Evolutionary conservation across 1,140 invertebrate species (phyloP), one percentile per base, ranked within the genome.

Genomic region (Drosophila punjabiensis): DNA sequence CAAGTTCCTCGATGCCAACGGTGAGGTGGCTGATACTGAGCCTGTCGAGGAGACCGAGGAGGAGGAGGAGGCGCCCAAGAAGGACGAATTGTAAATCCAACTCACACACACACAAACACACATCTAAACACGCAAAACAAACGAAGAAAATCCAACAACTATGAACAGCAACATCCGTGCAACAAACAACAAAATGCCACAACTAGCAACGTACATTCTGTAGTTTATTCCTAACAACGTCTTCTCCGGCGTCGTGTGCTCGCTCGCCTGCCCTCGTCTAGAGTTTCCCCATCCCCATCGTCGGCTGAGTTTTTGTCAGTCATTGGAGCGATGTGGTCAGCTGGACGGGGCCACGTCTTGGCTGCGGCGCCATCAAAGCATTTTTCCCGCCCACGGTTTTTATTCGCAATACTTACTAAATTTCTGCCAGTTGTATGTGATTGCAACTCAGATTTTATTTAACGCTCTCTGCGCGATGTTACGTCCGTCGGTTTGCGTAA

Each of bases 1-100:
- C 58, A 98, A 99, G 94, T 99, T 99, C 95, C 93, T 99, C 50
- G 98, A 99, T 93, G 81, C 85, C 67, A 90, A 93, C 50, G 92
- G 92, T 39, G 89, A 92, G 58, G 82, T 90, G 30, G 82, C 74
- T 37, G 89, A 90, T 53, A 18, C 88, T 28, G 91, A 91, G 74
- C 77, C 83, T 47, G 58, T 43, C 13, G 86, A 91, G 68, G 86
- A 81, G 30, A 65, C 73, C 65, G 90, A 90, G 35, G 91, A 92
- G 65, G 90, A 85, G 50, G 90, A 84, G 58, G 89, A 89, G 65
- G 86, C 91, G 77, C 90, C 87, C 76, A 91, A 91, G 70, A 92
- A 92, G 83, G 90, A 92, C 75, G 90, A 92, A 70, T 92, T 92
- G 90, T 92, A 92, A 92, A 90, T 79, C 39, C 76, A 83, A 76